Evolutionary conservation across 2,797 vertebrate genomes (phyloP).

Genomic region (Tolypeutes matacus): DNA sequence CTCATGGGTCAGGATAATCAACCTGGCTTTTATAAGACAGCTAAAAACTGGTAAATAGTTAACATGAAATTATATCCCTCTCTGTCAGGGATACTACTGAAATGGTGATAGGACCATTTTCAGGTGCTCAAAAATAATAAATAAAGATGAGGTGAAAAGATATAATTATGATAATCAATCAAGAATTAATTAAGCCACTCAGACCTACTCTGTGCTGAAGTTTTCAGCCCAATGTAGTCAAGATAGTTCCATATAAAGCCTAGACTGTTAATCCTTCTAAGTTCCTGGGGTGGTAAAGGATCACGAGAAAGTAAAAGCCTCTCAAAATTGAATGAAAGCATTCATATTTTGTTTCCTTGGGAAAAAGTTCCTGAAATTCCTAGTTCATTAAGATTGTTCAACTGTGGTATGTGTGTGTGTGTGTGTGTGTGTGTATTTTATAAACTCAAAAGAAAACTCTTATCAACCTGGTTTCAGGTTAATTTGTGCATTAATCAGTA

Average conservation of each 20-base stretch:
- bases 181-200: slow-evolving; percentile 48
- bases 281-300: not conserved
- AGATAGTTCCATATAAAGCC: not conserved
- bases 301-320: slow-evolving; percentile 8
- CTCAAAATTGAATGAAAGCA: slow-evolving; percentile 32
- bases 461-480: slow-evolving; percentile 70
- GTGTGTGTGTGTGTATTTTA: not conserved
- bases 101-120: not conserved
- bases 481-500: slow-evolving; percentile 63
- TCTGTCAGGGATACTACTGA: not conserved
- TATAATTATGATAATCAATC: slow-evolving; percentile 43
- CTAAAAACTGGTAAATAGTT: not conserved
- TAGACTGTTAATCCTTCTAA: slow-evolving; percentile 44
- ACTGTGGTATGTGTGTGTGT: not conserved
- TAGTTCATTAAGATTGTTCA: slow-evolving; percentile 47
- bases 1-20: not conserved
- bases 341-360: slow-evolving; percentile 22
- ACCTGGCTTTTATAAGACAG: not conserved
- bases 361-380: slow-evolving; percentile 39
- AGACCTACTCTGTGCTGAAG: not conserved
- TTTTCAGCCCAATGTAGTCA: not conserved
- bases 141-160: not conserved
- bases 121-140: slow-evolving; percentile 40
- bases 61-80: slow-evolving; percentile 20
- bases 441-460: not conserved